phyloP scores from a whole-genome alignment of 2,113 vertebrate genomes.

The Periophthalmus modestus region DNA sequence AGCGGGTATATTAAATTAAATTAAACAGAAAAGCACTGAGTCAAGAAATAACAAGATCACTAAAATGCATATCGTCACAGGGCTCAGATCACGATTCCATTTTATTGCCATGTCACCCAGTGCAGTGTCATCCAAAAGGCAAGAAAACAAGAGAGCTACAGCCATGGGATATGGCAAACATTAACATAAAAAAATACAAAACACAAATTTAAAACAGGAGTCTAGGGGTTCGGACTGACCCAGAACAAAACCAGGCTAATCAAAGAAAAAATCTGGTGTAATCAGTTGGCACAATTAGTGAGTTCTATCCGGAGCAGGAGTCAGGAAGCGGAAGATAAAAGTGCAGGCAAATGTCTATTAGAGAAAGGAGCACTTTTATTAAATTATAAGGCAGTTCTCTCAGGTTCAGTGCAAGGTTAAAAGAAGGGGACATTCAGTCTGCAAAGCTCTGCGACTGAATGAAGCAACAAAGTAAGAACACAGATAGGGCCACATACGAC shows the following conservation, averaged over 20 bases:
- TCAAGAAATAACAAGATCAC: too few species aligned
- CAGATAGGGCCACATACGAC: slow-evolving; percentile 35
- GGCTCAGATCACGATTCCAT: too few species aligned
- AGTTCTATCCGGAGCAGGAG: slow-evolving; percentile 8
- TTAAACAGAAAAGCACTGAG: too few species aligned
- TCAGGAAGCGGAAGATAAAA: slow-evolving; percentile 21
- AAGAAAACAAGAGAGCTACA: too few species aligned
- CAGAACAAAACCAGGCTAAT: background rate
- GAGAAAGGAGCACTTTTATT: slow-evolving; percentile 24
- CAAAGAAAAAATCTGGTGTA: background rate
- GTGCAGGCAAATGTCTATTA: slow-evolving; percentile 38
- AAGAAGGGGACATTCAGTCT: slow-evolving; percentile 49
- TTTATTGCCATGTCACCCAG: too few species aligned
- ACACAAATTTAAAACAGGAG: too few species aligned
- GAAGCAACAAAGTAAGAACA: slow-evolving; percentile 34
- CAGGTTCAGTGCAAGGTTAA: slow-evolving; percentile 52
- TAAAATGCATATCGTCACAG: too few species aligned
- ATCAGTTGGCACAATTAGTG: background rate
- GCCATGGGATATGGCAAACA: too few species aligned
- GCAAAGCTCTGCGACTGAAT: slow-evolving; percentile 50
- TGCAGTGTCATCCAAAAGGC: too few species aligned
- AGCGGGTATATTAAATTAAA: too few species aligned
- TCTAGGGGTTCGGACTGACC: background rate
- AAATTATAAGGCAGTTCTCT: slow-evolving; percentile 45
- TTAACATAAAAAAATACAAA: too few species aligned